Base-by-base conservation (phyloP, 2,113 vertebrate species). In the Podarcis cretensis region DNA sequence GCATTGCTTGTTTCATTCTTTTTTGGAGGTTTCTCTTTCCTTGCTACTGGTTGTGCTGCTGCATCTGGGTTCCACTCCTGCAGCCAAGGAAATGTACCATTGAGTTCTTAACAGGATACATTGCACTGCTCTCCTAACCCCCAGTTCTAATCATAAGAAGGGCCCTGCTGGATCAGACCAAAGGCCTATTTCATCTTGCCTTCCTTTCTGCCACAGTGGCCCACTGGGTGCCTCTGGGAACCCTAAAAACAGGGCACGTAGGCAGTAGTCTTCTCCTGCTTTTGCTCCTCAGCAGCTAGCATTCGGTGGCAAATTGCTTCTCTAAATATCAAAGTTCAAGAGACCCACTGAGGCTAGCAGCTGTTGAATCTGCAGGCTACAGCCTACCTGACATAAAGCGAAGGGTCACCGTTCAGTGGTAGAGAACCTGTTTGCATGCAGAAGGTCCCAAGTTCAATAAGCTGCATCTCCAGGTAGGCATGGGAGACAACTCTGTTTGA, bases 61-160 rank as follows among this genome's bases (percentile, higher is more conserved):
- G 98, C 96, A 90, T 99, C 99, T 20, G 98, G 98, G 96, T 99
- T 99, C 97, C 99, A 99, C 88, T 99, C 99, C 99, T 99, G 95
- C 57, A 71, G 86, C 76, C 18, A 63, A 63, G 48, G 48, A 54
- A 54, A 54, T 54, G 48, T 54, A 9, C 48, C 48, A 54, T 54
- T 54, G 48, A 48, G 0, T 48, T 54, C 48, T 54, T 13, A 73
- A 73, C 18, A 73, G 68, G n/a, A n/a, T n/a, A n/a, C 0, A 8
- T 25, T 6, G 21, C 20, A 40, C 12, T 84, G 23, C 7, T 3
- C 14, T 84, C 30, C 66, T 54, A 75, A 65, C 14, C 54, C 40
- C 40, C 80, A 87, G 30, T 32, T 63, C 43, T 48, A 68, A 8
- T 13, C 12, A 69, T 69, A 77, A 27, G 48, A 68, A 84, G 3